These are phyloP conservation scores for Noctua janthina DNA, from an alignment of 2,888 invertebrate genomes.

Conservation along the genomic window DNA sequence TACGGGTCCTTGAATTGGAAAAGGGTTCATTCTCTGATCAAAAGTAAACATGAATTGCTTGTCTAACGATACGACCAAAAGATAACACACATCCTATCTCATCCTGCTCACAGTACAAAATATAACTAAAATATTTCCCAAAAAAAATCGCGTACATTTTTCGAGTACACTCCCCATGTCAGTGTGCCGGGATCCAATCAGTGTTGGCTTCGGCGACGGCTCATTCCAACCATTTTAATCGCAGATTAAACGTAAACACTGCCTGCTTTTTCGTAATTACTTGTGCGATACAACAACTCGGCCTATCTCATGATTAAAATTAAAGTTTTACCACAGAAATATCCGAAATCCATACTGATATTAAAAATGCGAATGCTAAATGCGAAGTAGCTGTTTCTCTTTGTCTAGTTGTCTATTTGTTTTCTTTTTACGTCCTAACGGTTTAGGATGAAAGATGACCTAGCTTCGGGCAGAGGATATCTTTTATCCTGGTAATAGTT, in stretches of 20 bases:
- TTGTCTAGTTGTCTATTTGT: background rate
- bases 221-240: slow-evolving; percentile 60
- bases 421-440: background rate
- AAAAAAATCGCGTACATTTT: slow-evolving; percentile 23
- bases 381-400: background rate
- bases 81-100: slow-evolving; percentile 1
- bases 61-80: background rate
- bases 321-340: slow-evolving; percentile 17
- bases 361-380: background rate
- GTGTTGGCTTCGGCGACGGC: slow-evolving; percentile 46
- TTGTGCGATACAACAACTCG: background rate
- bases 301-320: slow-evolving; percentile 31
- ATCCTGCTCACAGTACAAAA: slow-evolving; percentile 5
- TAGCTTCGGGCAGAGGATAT: background rate
- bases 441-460: background rate
- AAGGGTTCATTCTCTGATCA: slow-evolving; percentile 4
- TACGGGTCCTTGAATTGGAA: background rate
- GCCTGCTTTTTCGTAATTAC: slow-evolving; percentile 18
- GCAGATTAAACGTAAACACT: slow-evolving; percentile 63
- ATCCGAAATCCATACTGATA: background rate
- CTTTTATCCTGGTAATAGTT: background rate
- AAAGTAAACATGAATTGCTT: slow-evolving; percentile 20
- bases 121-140: slow-evolving; percentile 12
- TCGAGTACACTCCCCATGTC: slow-evolving; percentile 24
- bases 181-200: slow-evolving; percentile 57